phyloP scores from a whole-genome alignment of 1,140 invertebrate species.

The Drosophila malerkotliana region DNA sequence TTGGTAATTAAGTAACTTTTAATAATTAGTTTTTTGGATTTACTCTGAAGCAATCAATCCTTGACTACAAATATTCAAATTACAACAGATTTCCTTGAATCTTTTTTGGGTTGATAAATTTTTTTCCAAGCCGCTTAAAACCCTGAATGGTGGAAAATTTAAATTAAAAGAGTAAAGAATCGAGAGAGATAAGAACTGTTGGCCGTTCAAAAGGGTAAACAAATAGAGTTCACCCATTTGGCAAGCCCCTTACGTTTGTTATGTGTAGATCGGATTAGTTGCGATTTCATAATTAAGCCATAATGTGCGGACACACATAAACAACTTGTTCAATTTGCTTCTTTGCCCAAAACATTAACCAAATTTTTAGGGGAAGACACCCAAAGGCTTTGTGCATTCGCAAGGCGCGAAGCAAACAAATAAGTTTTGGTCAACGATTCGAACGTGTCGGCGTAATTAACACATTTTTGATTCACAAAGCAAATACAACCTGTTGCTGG shows the following conservation, averaged over 20 bases:
- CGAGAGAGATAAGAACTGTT: not conserved
- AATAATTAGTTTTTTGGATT: not conserved
- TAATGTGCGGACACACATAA: constrained; percentile 52
- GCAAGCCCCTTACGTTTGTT: constrained; percentile 21
- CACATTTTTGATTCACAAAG: constrained; percentile 65
- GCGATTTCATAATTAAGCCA: constrained; percentile 75
- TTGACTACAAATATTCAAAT: not conserved
- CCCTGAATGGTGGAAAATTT: not conserved
- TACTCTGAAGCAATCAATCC: not conserved
- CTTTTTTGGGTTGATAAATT: not conserved
- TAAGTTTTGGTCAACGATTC: constrained; percentile 42
- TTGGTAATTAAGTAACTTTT: not conserved
- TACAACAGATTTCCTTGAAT: not conserved
- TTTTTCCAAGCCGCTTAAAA: not conserved
- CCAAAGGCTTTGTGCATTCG: constrained; percentile 35
- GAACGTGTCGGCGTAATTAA: constrained; percentile 58
- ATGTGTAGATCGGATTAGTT: constrained; percentile 65
- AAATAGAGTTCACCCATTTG: constrained; percentile 19
- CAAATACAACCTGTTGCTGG: constrained; percentile 42
- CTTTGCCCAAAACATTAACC: constrained; percentile 62
- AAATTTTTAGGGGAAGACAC: constrained; percentile 44
- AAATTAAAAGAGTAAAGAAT: not conserved
- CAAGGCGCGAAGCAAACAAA: constrained; percentile 60
- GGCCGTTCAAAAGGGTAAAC: constrained; percentile 7
- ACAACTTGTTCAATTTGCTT: constrained; percentile 34